Percentiles rank a stretch among this genome's conserved stretches.
Conservation (phyloP, 2,888 invertebrate genomes). For the Epistrophe eligans region DNA sequence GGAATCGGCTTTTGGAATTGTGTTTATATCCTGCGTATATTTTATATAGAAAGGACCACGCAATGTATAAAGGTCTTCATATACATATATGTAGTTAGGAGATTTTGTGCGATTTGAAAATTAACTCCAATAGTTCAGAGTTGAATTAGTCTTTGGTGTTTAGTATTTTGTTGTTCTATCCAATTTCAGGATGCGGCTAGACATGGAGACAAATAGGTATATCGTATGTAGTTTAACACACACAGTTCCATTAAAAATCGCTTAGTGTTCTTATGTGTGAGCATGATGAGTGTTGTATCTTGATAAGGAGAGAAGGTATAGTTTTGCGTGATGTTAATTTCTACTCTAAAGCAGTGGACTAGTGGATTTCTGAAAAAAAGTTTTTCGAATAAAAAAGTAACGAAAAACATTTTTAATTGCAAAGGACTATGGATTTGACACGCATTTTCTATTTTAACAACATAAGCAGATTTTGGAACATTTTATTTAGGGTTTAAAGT, state of each 20-base stretch:
- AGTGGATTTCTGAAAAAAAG: no score
- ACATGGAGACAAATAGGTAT: neutral
- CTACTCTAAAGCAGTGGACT: neutral
- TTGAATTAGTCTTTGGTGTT: slow-evolving; percentile 49
- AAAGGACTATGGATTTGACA: no score
- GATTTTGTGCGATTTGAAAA: slow-evolving; percentile 63
- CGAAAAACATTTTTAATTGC: no score
- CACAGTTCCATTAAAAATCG: slow-evolving; percentile 61
- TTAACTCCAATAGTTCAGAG: slow-evolving; percentile 58
- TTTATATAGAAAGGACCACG: neutral
- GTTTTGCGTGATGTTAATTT: neutral
- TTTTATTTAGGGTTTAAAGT: no score
- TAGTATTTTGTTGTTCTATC: slow-evolving; percentile 31
- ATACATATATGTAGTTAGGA: neutral
- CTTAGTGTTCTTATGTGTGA: slow-evolving; percentile 26
- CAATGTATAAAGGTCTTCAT: neutral
- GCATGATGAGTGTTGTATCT: slow-evolving; percentile 9
- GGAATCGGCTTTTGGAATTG: slow-evolving; percentile 70
- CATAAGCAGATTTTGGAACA: no score
- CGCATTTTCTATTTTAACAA: no score
- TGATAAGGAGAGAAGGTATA: neutral
- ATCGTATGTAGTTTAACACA: neutral
- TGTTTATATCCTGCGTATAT: slow-evolving; percentile 57
- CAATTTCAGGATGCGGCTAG: slow-evolving; percentile 21
- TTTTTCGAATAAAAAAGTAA: no score